Conservation (phyloP, 2,797 vertebrate genomes). For the Chromobotia macracanthus region DNA sequence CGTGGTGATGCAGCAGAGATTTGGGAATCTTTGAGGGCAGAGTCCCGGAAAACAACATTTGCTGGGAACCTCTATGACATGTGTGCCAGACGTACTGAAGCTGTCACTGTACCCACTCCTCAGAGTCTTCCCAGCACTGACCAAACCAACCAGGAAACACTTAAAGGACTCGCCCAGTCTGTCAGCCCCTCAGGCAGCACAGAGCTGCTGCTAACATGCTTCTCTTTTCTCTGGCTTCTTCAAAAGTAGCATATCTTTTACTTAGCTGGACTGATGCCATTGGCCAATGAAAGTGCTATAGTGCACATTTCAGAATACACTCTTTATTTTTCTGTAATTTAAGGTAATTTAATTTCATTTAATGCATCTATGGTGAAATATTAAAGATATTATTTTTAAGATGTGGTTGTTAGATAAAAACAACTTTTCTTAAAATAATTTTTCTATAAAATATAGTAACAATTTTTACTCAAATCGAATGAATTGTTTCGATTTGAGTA, state of each 20-base stretch:
- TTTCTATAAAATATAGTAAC: background rate
- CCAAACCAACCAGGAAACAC: conserved; percentile 88
- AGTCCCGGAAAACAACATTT: conserved; percentile 87
- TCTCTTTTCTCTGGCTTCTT: conserved; percentile 62
- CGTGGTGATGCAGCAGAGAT: conserved; percentile 85
- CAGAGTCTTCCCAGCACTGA: conserved; percentile 68
- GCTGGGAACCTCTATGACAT: conserved; percentile 90
- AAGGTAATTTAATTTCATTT: background rate
- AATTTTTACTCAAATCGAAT: background rate
- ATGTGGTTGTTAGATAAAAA: background rate
- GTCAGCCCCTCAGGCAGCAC: conserved; percentile 1
- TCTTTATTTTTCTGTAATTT: background rate
- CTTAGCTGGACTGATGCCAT: background rate
- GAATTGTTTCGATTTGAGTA: no score
- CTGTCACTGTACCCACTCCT: conserved; percentile 68
- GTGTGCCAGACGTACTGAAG: conserved; percentile 78
- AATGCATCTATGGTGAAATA: no score
- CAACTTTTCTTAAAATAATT: background rate
- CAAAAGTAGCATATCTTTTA: conserved; percentile 57
- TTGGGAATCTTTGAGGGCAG: conserved; percentile 90
- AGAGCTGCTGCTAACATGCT: conserved; percentile 65
- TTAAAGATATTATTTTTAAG: no score
- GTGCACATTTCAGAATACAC: background rate
- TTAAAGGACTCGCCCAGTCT: conserved; percentile 72
- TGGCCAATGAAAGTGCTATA: background rate